These are phyloP conservation scores for Heliconius hewitsoni DNA, from an alignment of 1,140 invertebrate species.

Conservation along the genomic window DNA sequence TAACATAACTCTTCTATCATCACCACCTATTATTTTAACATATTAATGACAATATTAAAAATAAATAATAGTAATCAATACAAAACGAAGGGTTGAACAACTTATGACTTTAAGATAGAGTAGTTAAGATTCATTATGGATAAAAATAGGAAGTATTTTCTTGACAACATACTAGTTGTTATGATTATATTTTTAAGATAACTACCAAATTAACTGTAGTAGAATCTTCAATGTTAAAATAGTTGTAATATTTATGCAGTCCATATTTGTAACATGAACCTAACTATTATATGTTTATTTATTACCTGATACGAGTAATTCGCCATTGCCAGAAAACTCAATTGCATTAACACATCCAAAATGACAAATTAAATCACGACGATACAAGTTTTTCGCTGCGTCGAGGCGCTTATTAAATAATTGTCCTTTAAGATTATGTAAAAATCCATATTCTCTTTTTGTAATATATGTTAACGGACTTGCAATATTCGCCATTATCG, in stretches of 20 bases:
- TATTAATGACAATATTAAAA: neutral
- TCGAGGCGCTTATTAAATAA: slow-evolving; percentile 85
- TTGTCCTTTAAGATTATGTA: slow-evolving; percentile 64
- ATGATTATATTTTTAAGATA: neutral
- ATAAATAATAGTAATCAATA: slow-evolving; percentile 1
- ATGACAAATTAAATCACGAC: slow-evolving; percentile 93
- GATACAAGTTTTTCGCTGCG: slow-evolving; percentile 88
- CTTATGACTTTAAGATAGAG: neutral
- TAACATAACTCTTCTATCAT: slow-evolving; percentile 93
- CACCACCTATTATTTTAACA: slow-evolving; percentile 85
- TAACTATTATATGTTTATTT: neutral
- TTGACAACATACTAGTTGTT: slow-evolving; percentile 7
- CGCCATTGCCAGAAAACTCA: slow-evolving; percentile 94
- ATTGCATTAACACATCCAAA: slow-evolving; percentile 98
- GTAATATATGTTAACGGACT: slow-evolving; percentile 68
- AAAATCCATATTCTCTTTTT: slow-evolving; percentile 66
- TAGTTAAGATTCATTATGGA: neutral
- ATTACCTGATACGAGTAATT: slow-evolving; percentile 93
- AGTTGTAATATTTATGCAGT: neutral
- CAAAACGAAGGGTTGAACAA: neutral
- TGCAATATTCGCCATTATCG: slow-evolving; percentile 75
- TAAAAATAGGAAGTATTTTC: neutral
- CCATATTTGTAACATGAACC: neutral
- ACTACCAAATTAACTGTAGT: neutral
- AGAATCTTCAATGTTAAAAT: neutral